A percentile compares a stretch with the other conserved stretches of the same genome.
Evolutionary conservation across 2,797 vertebrate genomes (phyloP).

Genomic region (Chelmon rostratus): DNA sequence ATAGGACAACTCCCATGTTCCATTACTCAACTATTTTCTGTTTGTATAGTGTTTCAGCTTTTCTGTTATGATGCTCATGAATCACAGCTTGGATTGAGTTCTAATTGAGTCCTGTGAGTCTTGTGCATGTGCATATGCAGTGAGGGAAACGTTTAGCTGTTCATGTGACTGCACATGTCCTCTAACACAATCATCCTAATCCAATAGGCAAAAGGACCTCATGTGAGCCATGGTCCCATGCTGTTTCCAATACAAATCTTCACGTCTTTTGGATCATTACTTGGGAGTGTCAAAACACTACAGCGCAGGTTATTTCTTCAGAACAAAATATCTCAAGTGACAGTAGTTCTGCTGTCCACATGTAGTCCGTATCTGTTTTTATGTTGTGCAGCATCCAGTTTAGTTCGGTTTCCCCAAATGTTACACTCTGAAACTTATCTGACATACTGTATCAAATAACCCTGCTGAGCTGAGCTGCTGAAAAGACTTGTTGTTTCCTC

Average conservation of each 20-base stretch:
- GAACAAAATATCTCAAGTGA: neutral
- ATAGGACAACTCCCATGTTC: neutral
- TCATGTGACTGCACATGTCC: slow-evolving; percentile 81
- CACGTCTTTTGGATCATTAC: neutral
- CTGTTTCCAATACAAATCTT: neutral
- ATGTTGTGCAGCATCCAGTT: neutral
- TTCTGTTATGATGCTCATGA: neutral
- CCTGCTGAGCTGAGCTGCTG: too few species aligned
- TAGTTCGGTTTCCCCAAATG: neutral
- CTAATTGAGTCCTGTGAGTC: slow-evolving; percentile 27
- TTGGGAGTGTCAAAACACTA: neutral
- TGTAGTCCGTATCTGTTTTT: neutral
- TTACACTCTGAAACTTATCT: neutral
- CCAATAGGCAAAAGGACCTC: slow-evolving; percentile 61
- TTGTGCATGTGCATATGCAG: neutral
- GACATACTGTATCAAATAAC: slow-evolving; percentile 6
- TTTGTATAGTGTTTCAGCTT: neutral
- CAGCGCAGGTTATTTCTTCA: neutral
- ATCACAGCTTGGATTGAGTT: neutral
- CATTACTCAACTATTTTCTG: neutral
- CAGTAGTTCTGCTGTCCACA: neutral
- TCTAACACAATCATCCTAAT: slow-evolving; percentile 83
- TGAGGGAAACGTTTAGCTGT: slow-evolving; percentile 20
- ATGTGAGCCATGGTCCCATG: slow-evolving; percentile 50
- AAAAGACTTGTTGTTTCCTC: slow-evolving; percentile 16